These are phyloP conservation scores for Pemphigus obesinymphae DNA, from an alignment of 1,140 invertebrate genomes.

Conservation along the genomic window DNA sequence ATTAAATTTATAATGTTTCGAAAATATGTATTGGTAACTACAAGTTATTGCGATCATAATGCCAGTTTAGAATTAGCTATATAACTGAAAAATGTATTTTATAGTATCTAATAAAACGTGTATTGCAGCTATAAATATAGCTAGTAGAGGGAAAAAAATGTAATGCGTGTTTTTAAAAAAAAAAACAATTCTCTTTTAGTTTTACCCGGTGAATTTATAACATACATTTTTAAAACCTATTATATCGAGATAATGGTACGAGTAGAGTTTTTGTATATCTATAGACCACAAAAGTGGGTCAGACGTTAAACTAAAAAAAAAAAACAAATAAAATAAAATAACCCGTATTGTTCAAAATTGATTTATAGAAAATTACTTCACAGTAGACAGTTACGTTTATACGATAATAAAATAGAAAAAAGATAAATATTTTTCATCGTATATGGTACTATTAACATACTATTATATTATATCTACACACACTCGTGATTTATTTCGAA, in stretches of 20 bases:
- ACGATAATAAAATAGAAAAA: no score
- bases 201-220: background rate
- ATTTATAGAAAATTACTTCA: background rate
- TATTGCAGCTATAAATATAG: no score
- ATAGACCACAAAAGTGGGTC: slow-evolving; percentile 2
- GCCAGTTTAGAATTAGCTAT: background rate
- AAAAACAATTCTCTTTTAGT: background rate
- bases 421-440: no score
- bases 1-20: background rate
- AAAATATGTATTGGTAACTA: background rate
- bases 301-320: background rate
- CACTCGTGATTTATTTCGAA: no score
- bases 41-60: slow-evolving; percentile 6
- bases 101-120: background rate
- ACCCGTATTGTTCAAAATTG: background rate
- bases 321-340: background rate
- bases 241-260: slow-evolving; percentile 9
- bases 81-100: background rate
- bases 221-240: slow-evolving; percentile 27
- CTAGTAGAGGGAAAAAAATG: background rate
- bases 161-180: slow-evolving; percentile 3
- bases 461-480: no score
- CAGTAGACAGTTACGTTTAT: background rate
- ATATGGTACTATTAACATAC: no score
- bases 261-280: background rate